Conservation (phyloP, 2,888 invertebrate species). For the Andrena fulva region DNA sequence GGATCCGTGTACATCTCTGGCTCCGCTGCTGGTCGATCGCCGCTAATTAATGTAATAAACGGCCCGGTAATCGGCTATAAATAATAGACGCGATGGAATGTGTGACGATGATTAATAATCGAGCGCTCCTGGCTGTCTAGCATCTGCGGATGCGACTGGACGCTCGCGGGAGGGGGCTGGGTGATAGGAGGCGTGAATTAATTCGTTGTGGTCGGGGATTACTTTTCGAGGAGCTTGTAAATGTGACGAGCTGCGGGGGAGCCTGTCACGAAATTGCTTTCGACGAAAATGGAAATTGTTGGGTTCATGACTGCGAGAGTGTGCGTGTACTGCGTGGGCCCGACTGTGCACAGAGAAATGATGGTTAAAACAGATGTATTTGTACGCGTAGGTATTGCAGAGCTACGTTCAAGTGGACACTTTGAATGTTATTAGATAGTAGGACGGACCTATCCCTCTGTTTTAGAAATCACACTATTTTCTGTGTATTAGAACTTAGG, state of each 20-base stretch:
- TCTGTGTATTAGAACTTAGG: no score
- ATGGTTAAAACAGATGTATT: neutral
- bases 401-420: no score
- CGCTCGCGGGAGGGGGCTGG: neutral
- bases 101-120: slow-evolving; percentile 14
- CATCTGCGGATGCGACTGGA: neutral
- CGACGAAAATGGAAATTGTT: neutral
- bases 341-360: neutral
- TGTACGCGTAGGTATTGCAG: neutral
- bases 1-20: neutral
- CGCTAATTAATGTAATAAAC: slow-evolving; percentile 42
- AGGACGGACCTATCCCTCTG: no score
- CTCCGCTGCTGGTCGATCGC: slow-evolving; percentile 7
- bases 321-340: neutral
- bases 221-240: neutral
- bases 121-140: neutral
- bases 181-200: neutral
- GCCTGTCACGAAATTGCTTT: neutral
- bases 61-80: slow-evolving; percentile 16
- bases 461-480: no score
- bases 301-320: neutral
- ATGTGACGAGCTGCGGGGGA: neutral
- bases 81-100: slow-evolving; percentile 24
- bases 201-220: slow-evolving; percentile 1
- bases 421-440: no score